Percentiles rank a stretch among this genome's conserved stretches.
Evolutionary conservation across 2,113 vertebrate species (phyloP).

Genomic region (Phycodurus eques): DNA sequence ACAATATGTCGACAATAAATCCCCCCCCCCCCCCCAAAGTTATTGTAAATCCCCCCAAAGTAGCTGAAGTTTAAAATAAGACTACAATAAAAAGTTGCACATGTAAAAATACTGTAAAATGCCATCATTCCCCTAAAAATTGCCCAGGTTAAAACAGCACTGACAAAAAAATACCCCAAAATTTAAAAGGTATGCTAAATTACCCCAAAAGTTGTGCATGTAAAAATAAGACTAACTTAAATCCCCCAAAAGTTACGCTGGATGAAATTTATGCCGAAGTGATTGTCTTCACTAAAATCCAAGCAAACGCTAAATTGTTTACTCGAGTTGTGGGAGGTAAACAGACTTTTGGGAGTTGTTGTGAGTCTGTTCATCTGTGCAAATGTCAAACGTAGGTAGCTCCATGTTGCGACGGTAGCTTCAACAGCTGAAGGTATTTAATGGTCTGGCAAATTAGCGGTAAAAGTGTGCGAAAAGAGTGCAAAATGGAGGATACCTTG

Average conservation of each 20-base stretch:
- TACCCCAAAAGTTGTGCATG: too few relatives aligned
- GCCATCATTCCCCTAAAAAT: background rate
- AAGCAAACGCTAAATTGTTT: background rate
- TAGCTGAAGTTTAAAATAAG: too few relatives aligned
- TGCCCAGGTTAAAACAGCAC: background rate
- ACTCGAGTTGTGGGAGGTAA: background rate
- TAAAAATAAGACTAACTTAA: too few relatives aligned
- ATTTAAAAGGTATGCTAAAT: too few relatives aligned
- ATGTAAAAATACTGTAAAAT: background rate
- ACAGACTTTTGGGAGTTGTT: background rate
- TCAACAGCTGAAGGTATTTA: background rate
- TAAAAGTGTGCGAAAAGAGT: conserved; percentile 2
- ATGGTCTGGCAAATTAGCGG: conserved; percentile 1
- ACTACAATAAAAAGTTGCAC: too few relatives aligned
- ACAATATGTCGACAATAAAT: too few relatives aligned
- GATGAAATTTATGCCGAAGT: background rate
- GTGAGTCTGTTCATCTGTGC: background rate
- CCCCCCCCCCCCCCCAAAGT: too few relatives aligned
- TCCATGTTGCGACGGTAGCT: background rate
- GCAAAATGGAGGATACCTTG: background rate
- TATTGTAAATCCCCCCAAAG: too few relatives aligned
- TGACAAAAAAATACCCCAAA: background rate
- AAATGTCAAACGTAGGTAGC: background rate
- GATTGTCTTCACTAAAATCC: background rate
- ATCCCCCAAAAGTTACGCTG: background rate